Conservation (phyloP, 2,113 vertebrate genomes). For the Ictalurus punctatus region DNA sequence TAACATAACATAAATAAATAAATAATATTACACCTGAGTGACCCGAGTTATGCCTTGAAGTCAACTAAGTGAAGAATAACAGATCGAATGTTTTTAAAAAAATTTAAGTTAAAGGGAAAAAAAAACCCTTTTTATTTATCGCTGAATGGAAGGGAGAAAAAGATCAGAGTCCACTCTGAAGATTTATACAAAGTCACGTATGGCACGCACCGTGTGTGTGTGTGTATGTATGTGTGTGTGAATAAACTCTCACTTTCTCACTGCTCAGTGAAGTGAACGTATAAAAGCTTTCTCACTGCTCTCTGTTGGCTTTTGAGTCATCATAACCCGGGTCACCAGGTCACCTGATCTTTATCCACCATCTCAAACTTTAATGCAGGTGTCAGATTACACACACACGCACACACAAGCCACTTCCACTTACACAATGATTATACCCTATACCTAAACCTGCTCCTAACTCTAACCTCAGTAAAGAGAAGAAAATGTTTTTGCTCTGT, state of each 20-base stretch:
- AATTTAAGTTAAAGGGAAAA: not conserved
- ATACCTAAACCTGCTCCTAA: not conserved
- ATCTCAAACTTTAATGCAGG: conserved; percentile 59
- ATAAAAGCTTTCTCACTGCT: not conserved
- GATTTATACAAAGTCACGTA: not conserved
- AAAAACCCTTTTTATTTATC: not conserved
- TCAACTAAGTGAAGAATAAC: not conserved
- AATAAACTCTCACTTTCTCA: not conserved
- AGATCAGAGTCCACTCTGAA: conserved; percentile 1
- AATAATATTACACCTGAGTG: not conserved
- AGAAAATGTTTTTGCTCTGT: not conserved
- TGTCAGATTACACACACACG: conserved; percentile 31
- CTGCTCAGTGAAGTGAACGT: not conserved
- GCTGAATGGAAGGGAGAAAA: not conserved
- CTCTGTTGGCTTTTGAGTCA: not conserved
- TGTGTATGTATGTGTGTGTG: not conserved
- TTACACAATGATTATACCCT: not conserved
- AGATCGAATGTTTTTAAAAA: not conserved
- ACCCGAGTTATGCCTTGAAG: not conserved
- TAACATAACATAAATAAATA: not conserved
- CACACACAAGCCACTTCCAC: not conserved
- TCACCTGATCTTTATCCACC: conserved; percentile 13
- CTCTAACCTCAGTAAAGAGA: not conserved
- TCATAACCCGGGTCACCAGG: conserved; percentile 8
- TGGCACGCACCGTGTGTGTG: not conserved